phyloP scores from a whole-genome alignment of 2,113 vertebrate genomes.

The Cochlearius cochlearius region DNA sequence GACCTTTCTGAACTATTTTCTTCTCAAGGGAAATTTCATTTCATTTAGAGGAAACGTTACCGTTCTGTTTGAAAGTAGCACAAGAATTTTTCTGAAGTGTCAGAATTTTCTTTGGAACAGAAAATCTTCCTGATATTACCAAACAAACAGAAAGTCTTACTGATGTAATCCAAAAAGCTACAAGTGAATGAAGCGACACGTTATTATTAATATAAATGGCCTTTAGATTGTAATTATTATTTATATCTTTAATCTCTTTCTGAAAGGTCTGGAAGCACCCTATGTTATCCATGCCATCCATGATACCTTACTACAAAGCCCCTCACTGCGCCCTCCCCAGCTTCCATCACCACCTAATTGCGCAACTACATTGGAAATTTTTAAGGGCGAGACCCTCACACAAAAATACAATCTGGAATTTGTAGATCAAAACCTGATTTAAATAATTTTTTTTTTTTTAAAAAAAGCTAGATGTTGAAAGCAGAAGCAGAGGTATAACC shows the following conservation, averaged over 20 bases:
- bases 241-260: neutral
- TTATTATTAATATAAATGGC: neutral
- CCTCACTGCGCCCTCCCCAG: neutral
- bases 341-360: neutral
- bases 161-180: neutral
- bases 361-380: neutral
- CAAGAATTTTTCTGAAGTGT: neutral
- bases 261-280: neutral
- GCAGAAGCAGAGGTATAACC: neutral
- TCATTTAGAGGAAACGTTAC: neutral
- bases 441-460: neutral
- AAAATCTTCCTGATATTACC: neutral
- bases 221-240: neutral
- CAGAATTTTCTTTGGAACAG: conserved; percentile 3
- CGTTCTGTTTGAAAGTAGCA: neutral
- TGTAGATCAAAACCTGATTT: neutral
- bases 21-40: conserved; percentile 28
- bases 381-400: neutral
- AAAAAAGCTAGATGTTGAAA: neutral
- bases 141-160: neutral
- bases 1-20: neutral
- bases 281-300: neutral
- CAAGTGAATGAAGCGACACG: neutral
- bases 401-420: neutral
- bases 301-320: neutral